These are phyloP conservation scores for Orientallactaga sibirica DNA, from an alignment of 2,797 vertebrate genomes.

Conservation along the genomic window DNA sequence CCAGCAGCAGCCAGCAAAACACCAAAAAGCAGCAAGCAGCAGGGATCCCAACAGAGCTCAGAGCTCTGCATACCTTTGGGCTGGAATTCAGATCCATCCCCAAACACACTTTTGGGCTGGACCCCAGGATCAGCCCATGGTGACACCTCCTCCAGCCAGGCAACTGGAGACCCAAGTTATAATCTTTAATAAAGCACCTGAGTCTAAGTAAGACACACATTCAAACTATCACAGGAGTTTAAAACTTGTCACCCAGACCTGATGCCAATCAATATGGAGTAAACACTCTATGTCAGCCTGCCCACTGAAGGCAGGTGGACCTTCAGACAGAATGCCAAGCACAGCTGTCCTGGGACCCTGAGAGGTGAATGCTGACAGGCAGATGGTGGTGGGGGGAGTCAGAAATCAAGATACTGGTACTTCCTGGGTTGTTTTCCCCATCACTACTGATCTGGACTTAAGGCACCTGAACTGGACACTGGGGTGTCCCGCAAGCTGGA, in stretches of 20 bases:
- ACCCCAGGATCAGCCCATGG: no score
- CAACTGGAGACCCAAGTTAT: no score
- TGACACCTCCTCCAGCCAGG: no score
- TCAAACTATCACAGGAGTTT: background rate
- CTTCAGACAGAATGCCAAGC: background rate
- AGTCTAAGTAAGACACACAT: no score
- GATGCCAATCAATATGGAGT: background rate
- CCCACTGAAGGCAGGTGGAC: background rate
- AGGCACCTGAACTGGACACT: background rate
- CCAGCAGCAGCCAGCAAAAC: no score
- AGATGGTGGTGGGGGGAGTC: background rate
- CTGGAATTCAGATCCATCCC: no score
- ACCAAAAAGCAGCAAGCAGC: no score
- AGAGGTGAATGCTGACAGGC: background rate
- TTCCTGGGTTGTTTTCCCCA: background rate
- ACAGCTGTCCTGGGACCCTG: background rate
- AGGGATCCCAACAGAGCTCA: no score
- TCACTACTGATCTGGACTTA: conserved; percentile 33
- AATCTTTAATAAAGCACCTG: no score
- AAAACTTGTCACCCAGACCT: background rate
- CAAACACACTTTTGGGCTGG: no score
- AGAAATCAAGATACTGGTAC: background rate
- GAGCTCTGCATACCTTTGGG: no score
- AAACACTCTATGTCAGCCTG: background rate
- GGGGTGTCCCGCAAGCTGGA: conserved; percentile 41